phyloP scores from a whole-genome alignment of 2,113 vertebrate genomes.

The Chionodraco myersi region DNA sequence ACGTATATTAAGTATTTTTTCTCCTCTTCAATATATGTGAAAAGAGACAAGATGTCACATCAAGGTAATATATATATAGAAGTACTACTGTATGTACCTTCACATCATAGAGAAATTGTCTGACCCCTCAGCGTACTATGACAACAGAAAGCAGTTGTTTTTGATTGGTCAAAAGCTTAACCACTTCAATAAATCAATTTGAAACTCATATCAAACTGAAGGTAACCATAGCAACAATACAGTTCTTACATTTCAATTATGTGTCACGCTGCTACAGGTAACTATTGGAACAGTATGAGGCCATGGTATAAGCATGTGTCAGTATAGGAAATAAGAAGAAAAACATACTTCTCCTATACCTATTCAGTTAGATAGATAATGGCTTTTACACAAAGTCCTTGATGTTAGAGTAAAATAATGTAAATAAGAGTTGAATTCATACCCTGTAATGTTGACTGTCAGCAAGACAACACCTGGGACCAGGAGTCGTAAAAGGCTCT shows the following conservation, averaged over 20 bases:
- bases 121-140: not conserved
- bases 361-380: not conserved
- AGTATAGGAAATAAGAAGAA: not conserved
- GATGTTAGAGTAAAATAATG: slow-evolving; percentile 20
- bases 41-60: too few species aligned
- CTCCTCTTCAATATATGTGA: too few species aligned
- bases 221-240: slow-evolving; percentile 1
- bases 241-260: not conserved
- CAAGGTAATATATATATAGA: too few species aligned
- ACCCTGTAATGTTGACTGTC: slow-evolving; percentile 44
- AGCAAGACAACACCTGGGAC: slow-evolving; percentile 73
- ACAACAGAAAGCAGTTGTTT: not conserved
- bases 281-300: not conserved
- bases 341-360: not conserved
- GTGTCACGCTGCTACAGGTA: not conserved
- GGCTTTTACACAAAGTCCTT: not conserved
- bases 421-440: slow-evolving; percentile 65
- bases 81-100: too few species aligned
- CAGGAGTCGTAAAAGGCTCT: slow-evolving; percentile 52
- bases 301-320: not conserved
- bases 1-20: too few species aligned
- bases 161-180: not conserved
- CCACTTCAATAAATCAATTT: not conserved
- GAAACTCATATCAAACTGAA: not conserved
- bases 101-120: too few species aligned